Percentiles rank a stretch among this genome's conserved stretches.
Evolutionary conservation across 2,888 invertebrate species (phyloP).

Genomic region (Sinopyrophorus schimmeli): DNA sequence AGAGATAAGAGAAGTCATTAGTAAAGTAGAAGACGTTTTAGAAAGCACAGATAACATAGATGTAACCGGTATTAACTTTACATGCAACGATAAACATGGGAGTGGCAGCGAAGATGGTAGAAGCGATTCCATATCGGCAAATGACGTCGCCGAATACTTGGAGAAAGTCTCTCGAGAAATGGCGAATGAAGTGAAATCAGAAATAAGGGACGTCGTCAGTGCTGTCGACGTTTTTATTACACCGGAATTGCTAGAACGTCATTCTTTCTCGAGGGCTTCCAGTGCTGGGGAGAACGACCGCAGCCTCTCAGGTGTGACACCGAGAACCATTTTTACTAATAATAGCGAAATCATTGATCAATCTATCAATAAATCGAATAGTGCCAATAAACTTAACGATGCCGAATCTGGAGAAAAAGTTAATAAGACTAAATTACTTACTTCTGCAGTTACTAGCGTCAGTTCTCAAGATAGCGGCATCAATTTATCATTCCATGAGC

Average conservation of each 20-base stretch:
- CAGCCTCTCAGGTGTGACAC: conserved; percentile 30
- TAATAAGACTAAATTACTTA: conserved; percentile 62
- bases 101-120: conserved; percentile 65
- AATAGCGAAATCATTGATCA: conserved; percentile 44
- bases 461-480: conserved; percentile 81
- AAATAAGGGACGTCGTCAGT: conserved; percentile 73
- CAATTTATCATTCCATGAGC: conserved; percentile 72
- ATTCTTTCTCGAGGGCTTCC: conserved; percentile 46
- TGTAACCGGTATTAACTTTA: conserved; percentile 47
- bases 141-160: conserved; percentile 75
- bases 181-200: conserved; percentile 78
- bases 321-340: conserved; percentile 46
- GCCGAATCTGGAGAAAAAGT: conserved; percentile 57
- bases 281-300: conserved; percentile 47
- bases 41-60: conserved; percentile 69
- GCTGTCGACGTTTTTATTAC: conserved; percentile 67
- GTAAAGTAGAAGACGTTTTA: conserved; percentile 76
- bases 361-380: conserved; percentile 57
- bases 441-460: conserved; percentile 69
- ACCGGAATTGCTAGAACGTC: conserved; percentile 48
- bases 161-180: conserved; percentile 78
- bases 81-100: conserved; percentile 49
- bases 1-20: conserved; percentile 79
- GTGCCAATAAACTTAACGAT: conserved; percentile 62
- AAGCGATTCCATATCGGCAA: conserved; percentile 72